Evolutionary conservation across 2,113 vertebrate genomes (phyloP), one percentile per base, ranked within the genome.

Genomic region (Trematomus loennbergii): DNA sequence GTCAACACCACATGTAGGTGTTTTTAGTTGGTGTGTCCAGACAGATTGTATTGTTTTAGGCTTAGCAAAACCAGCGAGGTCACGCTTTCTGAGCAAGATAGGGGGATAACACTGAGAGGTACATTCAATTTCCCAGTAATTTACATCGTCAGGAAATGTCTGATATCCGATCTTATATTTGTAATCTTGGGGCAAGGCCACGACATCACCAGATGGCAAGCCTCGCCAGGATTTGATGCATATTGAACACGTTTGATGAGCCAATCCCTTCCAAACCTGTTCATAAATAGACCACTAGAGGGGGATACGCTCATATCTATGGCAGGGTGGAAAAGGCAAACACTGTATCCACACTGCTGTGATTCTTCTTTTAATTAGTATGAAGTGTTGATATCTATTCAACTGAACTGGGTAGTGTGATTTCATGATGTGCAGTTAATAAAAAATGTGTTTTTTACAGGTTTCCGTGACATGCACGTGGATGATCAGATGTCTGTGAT

Each of bases 401-500:
- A 12, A 22, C 3, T 50, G 0, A 73, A 8, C 25, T 9, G 15
- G 60, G 7, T 12, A 13, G 8, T 16, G 12, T 57, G 18, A 6
- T 29, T 6, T n/a, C 4, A 6, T 15, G 9, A 9, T 64, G 16
- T 48, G 25, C 12, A 13, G 12, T 3, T 50, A 1, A 4, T 54
- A 20, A 5, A 5, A 5, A 36, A 36, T 6, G 1, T 73, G 16
- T 80, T 55, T 22, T 66, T 7, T 9, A n/a, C 83, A 99, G 98
- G 97, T 22, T 99, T 99, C 91, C 95, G 96, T 54, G 97, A 97
- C 82, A 93, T 99, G 77, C 96, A 99, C 0, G 94, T 99, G 92
- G 96, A 98, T 12, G 98, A 99, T 90, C 98, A 98, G 94, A 98
- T 99, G 98, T 96, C 97, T 4, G 94, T 98, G 84, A 99, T 99